phyloP scores from a whole-genome alignment of 2,113 vertebrate species.

The Nothocercus julius region DNA sequence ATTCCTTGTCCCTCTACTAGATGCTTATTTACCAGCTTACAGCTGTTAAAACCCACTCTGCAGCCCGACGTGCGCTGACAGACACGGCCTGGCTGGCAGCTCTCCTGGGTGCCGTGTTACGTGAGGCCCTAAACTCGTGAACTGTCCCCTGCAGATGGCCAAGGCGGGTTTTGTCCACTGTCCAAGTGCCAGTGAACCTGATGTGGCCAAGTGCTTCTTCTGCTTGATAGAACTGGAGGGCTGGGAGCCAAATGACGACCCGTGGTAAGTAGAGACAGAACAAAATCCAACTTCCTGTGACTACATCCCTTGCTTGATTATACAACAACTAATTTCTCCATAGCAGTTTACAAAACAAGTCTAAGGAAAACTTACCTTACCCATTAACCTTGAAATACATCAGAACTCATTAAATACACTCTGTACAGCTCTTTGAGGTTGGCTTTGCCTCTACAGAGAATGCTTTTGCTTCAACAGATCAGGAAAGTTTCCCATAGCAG shows the following conservation, averaged over 20 bases:
- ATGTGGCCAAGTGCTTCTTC: constrained; percentile 83
- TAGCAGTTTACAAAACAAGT: background rate
- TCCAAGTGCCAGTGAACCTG: constrained; percentile 75
- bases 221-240: constrained; percentile 83
- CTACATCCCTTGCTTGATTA: background rate
- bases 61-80: background rate
- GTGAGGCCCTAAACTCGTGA: background rate
- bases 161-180: constrained; percentile 82
- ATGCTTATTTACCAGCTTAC: background rate
- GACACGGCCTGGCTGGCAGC: background rate
- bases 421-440: background rate
- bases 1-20: background rate
- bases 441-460: background rate
- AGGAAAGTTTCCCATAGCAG: background rate
- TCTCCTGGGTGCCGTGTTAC: rapidly evolving
- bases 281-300: background rate
- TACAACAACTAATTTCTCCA: background rate
- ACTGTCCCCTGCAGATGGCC: constrained; percentile 78
- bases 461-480: background rate
- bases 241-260: constrained; percentile 84
- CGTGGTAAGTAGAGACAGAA: constrained; percentile 63
- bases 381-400: background rate
- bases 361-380: background rate
- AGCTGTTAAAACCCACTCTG: too few relatives aligned
- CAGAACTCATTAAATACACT: background rate